These are phyloP conservation scores for Syritta pipiens DNA, from an alignment of 2,888 invertebrate genomes.

Conservation along the genomic window DNA sequence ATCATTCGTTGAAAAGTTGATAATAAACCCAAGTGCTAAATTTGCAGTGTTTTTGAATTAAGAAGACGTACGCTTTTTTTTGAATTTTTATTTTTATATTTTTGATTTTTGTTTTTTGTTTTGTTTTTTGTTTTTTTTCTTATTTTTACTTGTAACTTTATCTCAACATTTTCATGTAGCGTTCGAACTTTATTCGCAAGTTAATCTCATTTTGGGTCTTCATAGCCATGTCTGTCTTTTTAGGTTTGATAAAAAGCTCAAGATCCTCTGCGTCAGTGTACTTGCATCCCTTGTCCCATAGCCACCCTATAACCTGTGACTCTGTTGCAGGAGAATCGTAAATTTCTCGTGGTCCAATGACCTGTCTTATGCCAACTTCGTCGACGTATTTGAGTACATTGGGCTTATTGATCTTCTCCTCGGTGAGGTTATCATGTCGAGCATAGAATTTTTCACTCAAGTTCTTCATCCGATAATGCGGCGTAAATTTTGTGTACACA, in stretches of 20 bases:
- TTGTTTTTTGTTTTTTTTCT: no score
- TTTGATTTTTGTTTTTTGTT: no score
- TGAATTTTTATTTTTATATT: no score
- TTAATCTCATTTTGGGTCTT: slow-evolving; percentile 11
- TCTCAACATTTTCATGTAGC: slow-evolving; percentile 10
- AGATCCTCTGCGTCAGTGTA: slow-evolving; percentile 24
- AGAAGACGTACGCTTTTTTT: no score
- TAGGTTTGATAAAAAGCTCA: slow-evolving; percentile 7
- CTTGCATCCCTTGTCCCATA: not conserved
- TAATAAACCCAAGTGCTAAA: no score
- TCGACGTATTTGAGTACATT: not conserved
- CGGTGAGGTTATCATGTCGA: slow-evolving; percentile 8
- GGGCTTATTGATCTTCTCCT: not conserved
- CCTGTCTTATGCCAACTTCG: slow-evolving; percentile 11
- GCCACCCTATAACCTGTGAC: slow-evolving; percentile 48
- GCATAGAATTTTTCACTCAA: slow-evolving; percentile 44
- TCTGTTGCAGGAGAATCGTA: slow-evolving; percentile 16
- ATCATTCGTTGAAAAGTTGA: no score
- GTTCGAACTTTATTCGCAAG: slow-evolving; percentile 5
- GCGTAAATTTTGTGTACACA: slow-evolving; percentile 8
- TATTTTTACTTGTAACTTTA: slow-evolving; percentile 3
- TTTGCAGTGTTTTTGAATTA: no score
- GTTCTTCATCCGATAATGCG: slow-evolving; percentile 8
- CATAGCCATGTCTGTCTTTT: not conserved
- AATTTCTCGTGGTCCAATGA: not conserved